phyloP scores from a whole-genome alignment of 1,140 invertebrate species.

The Zophobas atratus region DNA sequence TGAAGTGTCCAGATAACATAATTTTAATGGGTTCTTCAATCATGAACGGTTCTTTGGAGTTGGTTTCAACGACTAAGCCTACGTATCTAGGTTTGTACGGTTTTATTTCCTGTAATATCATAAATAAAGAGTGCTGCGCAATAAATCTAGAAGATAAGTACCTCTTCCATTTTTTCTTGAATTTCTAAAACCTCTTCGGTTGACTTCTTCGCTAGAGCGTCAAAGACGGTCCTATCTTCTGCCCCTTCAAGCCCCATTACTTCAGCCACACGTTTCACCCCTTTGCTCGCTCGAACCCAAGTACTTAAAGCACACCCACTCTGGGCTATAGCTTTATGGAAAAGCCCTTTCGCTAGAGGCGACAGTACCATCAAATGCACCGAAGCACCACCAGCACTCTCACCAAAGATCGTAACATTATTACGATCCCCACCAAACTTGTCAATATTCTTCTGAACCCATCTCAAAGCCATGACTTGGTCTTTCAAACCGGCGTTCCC shows the following conservation, averaged over 20 bases:
- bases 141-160: too few species aligned
- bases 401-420: constrained; percentile 68
- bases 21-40: not conserved
- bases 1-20: constrained; percentile 60
- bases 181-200: constrained; percentile 65
- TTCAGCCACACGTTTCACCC: too few species aligned
- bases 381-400: constrained; percentile 61
- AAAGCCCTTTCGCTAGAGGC: constrained; percentile 65
- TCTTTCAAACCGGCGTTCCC: constrained; percentile 43
- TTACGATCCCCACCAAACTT: constrained; percentile 69
- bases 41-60: not conserved
- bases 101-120: constrained; percentile 55
- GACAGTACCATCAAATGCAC: constrained; percentile 54
- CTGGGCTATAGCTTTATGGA: too few species aligned
- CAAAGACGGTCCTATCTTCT: constrained; percentile 52
- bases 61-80: not conserved
- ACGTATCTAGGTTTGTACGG: not conserved
- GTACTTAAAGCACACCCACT: constrained; percentile 64
- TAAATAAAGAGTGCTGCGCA: too few species aligned
- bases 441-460: constrained; percentile 68
- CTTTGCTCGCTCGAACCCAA: constrained; percentile 66
- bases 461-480: too few species aligned
- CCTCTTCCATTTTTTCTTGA: constrained; percentile 61
- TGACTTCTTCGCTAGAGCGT: too few species aligned
- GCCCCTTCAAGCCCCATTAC: constrained; percentile 3